phyloP scores from a whole-genome alignment of 2,113 vertebrate genomes.

The Penelope pileata region DNA sequence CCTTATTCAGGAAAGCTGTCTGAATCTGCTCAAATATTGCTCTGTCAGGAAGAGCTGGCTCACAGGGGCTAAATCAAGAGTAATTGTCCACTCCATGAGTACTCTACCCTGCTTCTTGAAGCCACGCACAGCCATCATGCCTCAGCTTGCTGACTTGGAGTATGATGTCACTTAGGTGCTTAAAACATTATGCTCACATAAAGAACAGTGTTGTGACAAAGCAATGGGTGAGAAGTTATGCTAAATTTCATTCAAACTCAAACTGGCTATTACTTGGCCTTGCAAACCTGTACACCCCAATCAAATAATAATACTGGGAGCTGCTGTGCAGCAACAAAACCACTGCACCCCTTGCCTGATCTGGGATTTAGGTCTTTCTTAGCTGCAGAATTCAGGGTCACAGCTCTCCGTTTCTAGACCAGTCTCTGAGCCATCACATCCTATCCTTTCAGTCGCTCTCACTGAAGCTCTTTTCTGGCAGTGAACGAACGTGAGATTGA shows the following conservation, averaged over 20 bases:
- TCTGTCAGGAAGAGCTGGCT: background rate
- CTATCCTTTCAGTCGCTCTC: background rate
- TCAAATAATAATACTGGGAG: fast-evolving
- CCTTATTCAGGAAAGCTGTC: background rate
- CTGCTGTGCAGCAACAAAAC: background rate
- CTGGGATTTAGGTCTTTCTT: background rate
- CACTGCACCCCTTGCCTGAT: background rate
- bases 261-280: background rate
- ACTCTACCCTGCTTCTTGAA: background rate
- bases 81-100: background rate
- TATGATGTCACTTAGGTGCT: background rate
- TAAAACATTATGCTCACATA: background rate
- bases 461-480: background rate
- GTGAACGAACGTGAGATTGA: background rate
- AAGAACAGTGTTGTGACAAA: background rate
- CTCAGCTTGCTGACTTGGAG: background rate
- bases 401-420: background rate
- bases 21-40: background rate
- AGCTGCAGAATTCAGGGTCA: background rate
- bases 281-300: background rate
- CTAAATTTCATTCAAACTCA: background rate
- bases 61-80: background rate
- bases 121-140: too few relatives aligned
- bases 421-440: background rate
- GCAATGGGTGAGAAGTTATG: background rate